Base-by-base conservation (phyloP, 1,140 invertebrate genomes). In the Ditylenchus dipsaci region DNA sequence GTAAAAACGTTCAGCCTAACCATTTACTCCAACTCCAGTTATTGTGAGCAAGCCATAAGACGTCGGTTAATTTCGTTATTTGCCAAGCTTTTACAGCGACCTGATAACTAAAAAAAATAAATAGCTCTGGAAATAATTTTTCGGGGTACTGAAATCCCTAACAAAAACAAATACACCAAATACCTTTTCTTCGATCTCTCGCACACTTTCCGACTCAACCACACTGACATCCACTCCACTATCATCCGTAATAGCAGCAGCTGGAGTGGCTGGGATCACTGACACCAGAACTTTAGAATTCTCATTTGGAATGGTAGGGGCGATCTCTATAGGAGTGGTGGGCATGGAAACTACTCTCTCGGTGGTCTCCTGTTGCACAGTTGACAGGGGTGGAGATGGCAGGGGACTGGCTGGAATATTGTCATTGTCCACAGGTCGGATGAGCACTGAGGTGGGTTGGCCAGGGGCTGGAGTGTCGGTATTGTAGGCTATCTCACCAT, bases 401-500 rank as follows among this genome's bases (percentile, higher is more conserved):
- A 53, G 15, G 15, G 49, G 3, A 21, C 3, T 53, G 49, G 49
- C 49, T 5, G 15, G 23, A 53, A 53, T 53, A 5, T 19, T 26
- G 49, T 61, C 59, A 27, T 30, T 33, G 29, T 33, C 59, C 38
- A 38, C 59, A 19, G 29, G 27, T 19, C 59, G 3, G n/a, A 61
- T 29, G 17, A 21, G 29, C 59, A 61, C 59, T 19, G 59, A 30
- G 3, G 21, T 57, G 53, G 53, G 27, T 30, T 57, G 53, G 21
- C 53, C 53, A 29, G 21, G 53, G 15, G 42, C 59, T 19, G 19
- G 29, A 27, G 19, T 30, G 59, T 61, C 59, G 59, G 49, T 53
- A 15, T 53, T 53, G 49, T 61, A 61, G n/a, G 59, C 59, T 3
- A 61, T n/a, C n/a, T 61, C 59, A 5, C 59, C 59, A 27, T 61